phyloP scores from a whole-genome alignment of 2,113 vertebrate genomes.

The Spea multiplicata region DNA sequence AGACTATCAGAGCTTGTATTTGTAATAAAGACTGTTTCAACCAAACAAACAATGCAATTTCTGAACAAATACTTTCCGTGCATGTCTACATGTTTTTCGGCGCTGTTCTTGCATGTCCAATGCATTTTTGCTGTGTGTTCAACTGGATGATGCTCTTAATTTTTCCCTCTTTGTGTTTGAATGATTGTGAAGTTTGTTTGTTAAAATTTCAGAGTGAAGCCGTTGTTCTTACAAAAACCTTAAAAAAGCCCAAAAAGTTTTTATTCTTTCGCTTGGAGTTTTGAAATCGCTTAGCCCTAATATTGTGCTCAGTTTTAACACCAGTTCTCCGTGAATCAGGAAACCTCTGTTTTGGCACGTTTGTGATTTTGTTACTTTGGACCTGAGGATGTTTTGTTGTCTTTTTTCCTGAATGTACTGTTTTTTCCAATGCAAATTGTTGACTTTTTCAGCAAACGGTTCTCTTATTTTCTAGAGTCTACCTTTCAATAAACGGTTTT shows the following conservation, averaged over 20 bases:
- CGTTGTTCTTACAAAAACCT: slow-evolving; percentile 24
- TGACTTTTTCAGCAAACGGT: slow-evolving; percentile 61
- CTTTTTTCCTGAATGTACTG: slow-evolving; percentile 54
- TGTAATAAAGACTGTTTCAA: slow-evolving; percentile 43
- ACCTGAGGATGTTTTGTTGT: slow-evolving; percentile 54
- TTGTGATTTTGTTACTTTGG: slow-evolving; percentile 56
- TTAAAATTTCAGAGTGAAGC: slow-evolving; percentile 46
- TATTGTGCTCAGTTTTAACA: slow-evolving; percentile 55
- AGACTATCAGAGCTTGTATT: slow-evolving; percentile 18
- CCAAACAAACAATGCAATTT: slow-evolving; percentile 32
- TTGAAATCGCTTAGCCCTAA: slow-evolving; percentile 50
- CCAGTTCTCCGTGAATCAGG: slow-evolving; percentile 57
- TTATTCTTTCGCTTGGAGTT: not conserved
- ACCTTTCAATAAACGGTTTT: slow-evolving; percentile 70
- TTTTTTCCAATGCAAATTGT: slow-evolving; percentile 61
- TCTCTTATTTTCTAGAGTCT: slow-evolving; percentile 66
- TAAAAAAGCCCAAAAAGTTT: not conserved
- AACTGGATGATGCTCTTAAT: slow-evolving; percentile 18
- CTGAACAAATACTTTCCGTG: slow-evolving; percentile 51
- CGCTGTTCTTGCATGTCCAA: slow-evolving; percentile 59
- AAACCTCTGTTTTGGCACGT: slow-evolving; percentile 59
- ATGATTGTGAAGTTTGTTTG: slow-evolving; percentile 51
- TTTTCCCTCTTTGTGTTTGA: slow-evolving; percentile 51
- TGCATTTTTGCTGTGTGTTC: slow-evolving; percentile 46
- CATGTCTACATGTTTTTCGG: slow-evolving; percentile 52